Evolutionary conservation across 2,888 invertebrate species (phyloP), one percentile per base, ranked within the genome.

Genomic region (Brachylomia viminalis): DNA sequence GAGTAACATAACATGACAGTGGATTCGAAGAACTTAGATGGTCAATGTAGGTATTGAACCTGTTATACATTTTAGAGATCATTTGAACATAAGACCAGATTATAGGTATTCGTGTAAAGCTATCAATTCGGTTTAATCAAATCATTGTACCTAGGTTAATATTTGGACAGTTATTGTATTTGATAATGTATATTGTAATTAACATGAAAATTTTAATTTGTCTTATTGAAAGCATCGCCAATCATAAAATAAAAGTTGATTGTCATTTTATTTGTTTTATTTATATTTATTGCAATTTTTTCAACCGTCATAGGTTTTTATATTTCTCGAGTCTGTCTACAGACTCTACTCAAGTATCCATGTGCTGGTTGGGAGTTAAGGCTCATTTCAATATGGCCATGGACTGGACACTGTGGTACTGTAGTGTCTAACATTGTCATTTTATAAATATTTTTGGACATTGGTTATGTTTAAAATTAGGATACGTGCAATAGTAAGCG

Each of bases 401-500:
- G 91, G 73, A n/a, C n/a, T n/a, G n/a, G n/a, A n/a, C n/a, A n/a
- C n/a, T n/a, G n/a, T n/a, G n/a, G n/a, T 62, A 72, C 42, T 45
- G 20, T 45, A 70, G 13, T 27, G n/a, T n/a, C n/a, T 54, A 65
- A 69, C 30, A 75, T 66, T 83, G 75, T 76, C 75, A 80, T 69
- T 72, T 72, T 38, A 65, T 80, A 77, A 72, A 69, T 68, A 68
- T 61, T 88, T 86, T 87, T 83, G 82, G 80, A 8, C 68, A 81
- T 82, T 86, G 65, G 87, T 82, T 72, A 95, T 95, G 95, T 87
- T 92, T 80, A 91, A 94, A 92, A 92, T 96, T 84, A 92, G 90
- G 86, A 90, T 96, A 80, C 94, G 96, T 83, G 95, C 88, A n/a
- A 86, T 95, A 82, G 96, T 96, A 89, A 93, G 95, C 92, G 72